phyloP scores from a whole-genome alignment of 2,797 vertebrate genomes.

The Zalophus californianus region DNA sequence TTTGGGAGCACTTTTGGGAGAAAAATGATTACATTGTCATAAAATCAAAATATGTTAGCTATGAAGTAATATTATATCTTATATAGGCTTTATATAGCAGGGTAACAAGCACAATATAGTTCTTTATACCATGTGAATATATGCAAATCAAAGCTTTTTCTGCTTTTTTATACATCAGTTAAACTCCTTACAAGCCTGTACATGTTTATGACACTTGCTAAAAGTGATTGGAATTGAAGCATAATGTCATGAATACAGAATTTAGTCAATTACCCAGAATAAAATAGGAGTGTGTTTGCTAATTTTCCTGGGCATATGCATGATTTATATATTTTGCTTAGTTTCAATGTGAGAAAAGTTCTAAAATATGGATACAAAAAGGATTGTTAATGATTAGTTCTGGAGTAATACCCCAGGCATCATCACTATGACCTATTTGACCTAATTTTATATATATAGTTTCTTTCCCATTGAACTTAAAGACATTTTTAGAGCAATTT shows the following conservation, averaged over 20 bases:
- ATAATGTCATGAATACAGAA: not conserved
- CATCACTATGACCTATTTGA: not conserved
- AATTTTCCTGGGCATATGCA: slow-evolving; percentile 23
- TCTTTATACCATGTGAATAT: not conserved
- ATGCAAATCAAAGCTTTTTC: not conserved
- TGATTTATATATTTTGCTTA: not conserved
- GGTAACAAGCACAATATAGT: not conserved
- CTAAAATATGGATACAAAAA: not conserved
- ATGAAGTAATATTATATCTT: not conserved
- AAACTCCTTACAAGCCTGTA: not conserved
- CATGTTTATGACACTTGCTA: slow-evolving; percentile 52
- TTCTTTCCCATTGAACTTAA: not conserved
- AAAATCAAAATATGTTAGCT: not conserved
- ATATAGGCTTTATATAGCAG: not conserved
- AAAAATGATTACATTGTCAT: not conserved
- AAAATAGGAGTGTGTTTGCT: slow-evolving; percentile 7
- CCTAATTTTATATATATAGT: not conserved
- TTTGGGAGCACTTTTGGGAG: not conserved
- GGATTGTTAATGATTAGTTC: not conserved
- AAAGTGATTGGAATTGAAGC: slow-evolving; percentile 57
- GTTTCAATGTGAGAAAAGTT: slow-evolving; percentile 12
- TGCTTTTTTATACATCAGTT: not conserved
- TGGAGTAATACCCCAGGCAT: not conserved
- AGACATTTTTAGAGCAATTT: not conserved
- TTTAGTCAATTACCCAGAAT: not conserved